phyloP scores from a whole-genome alignment of 2,113 vertebrate genomes.

The Aix galericulata region DNA sequence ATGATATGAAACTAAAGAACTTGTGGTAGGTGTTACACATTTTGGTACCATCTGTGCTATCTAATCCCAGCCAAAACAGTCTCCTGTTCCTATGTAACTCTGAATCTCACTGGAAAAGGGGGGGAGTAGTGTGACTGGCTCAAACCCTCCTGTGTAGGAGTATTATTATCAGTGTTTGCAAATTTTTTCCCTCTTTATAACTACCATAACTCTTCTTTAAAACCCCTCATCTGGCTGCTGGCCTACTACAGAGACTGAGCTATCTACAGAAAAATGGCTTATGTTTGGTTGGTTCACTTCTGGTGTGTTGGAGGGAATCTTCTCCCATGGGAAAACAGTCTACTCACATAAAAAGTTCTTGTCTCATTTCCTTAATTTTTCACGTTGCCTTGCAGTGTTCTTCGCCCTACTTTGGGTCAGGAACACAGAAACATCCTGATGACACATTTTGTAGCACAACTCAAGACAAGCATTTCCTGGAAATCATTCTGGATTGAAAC shows the following conservation, averaged over 20 bases:
- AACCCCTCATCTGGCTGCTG: conserved; percentile 75
- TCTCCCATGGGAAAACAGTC: not conserved
- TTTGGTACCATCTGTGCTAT: conserved; percentile 53
- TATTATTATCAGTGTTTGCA: conserved; percentile 73
- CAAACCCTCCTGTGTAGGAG: conserved; percentile 66
- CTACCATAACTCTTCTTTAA: conserved; percentile 70
- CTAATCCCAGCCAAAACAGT: conserved; percentile 58
- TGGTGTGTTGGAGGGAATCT: conserved; percentile 25
- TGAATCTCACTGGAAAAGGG: conserved; percentile 55
- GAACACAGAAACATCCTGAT: not conserved
- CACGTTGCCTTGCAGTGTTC: not conserved
- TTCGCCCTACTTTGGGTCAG: not conserved
- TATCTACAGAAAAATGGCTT: conserved; percentile 24
- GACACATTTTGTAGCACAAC: conserved; percentile 26
- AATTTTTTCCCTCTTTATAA: conserved; percentile 69
- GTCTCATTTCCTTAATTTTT: not conserved
- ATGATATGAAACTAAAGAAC: conserved; percentile 57
- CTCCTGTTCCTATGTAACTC: conserved; percentile 54
- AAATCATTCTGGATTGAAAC: conserved; percentile 7
- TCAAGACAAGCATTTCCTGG: not conserved
- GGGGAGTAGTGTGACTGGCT: conserved; percentile 62
- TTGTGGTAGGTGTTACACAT: conserved; percentile 60
- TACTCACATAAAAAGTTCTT: not conserved
- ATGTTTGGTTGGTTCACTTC: conserved; percentile 3
- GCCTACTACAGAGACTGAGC: conserved; percentile 56